Evolutionary conservation across 2,797 vertebrate genomes (phyloP).

Genomic region (Acropternis orthonyx): DNA sequence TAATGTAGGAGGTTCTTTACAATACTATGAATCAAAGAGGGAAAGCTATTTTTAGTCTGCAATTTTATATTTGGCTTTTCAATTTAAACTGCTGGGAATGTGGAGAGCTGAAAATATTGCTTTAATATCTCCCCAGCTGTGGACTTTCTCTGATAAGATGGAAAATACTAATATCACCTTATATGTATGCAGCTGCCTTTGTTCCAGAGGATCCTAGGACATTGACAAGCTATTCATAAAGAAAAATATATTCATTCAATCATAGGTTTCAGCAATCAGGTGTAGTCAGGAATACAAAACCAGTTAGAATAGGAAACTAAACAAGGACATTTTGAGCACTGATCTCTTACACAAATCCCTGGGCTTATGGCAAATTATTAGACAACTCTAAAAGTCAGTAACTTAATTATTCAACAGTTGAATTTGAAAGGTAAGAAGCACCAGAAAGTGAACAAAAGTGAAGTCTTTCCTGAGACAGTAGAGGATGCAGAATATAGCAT

Average conservation of each 20-base stretch:
- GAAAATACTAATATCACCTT: constrained; percentile 51
- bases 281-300: constrained; percentile 17
- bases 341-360: background rate
- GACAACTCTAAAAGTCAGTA: background rate
- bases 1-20: background rate
- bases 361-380: background rate
- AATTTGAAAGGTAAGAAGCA: background rate
- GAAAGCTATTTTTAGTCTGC: constrained; percentile 41
- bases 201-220: constrained; percentile 15
- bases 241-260: constrained; percentile 30
- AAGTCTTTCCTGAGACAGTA: background rate
- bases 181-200: constrained; percentile 37
- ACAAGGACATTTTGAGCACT: background rate
- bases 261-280: background rate
- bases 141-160: constrained; percentile 37
- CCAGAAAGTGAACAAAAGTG: background rate
- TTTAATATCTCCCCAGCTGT: constrained; percentile 61
- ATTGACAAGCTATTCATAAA: constrained; percentile 21
- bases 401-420: background rate
- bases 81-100: constrained; percentile 27
- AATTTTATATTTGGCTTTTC: constrained; percentile 30
- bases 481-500: background rate
- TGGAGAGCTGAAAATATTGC: constrained; percentile 48
- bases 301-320: background rate
- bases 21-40: background rate